Evolutionary conservation across 1,140 invertebrate species (phyloP), one percentile per base, ranked within the genome.

Genomic region (Mamestra configurata): DNA sequence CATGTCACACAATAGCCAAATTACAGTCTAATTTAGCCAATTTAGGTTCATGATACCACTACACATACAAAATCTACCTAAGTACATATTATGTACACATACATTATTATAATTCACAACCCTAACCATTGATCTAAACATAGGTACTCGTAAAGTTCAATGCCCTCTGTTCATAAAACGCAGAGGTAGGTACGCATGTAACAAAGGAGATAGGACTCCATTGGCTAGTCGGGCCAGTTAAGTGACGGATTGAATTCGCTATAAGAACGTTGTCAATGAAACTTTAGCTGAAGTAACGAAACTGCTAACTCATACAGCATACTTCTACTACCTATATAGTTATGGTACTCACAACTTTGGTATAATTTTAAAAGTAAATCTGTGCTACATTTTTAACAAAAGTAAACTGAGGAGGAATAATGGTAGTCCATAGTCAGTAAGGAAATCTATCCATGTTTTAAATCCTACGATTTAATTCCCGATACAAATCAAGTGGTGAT

Each of bases 91-190:
- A 43, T 3, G 10, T 13, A 43, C 11, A 8, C 13, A 43, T 4
- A 49, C 15, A n/a, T 49, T 49, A 49, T 13, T 11, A 57, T 27
- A 57, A 13, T 55, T 4, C 20, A 40, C n/a, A 66, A 3, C 11
- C 11, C 43, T 15, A 15, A 15, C 13, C 35, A 40, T 66, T 11
- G 61, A 66, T 64, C 59, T 66, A 66, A 66, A 66, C 61, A 66
- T 4, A 37, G 5, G 27, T 31, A 1, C 31, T 4, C 11, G 15
- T 24, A 66, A 66, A 66, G 61, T 37, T 37, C 59, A 37, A 20
- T 40, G 59, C 31, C 35, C 59, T 64, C 31, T 37, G 27, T 15
- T 18, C 13, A 31, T 59, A 31, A 8, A 18, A 27, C 11, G 37
- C 59, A 64, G 40, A 35, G 59, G 35, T 64, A 20, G 10, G 8